Conservation (phyloP, 2,888 invertebrate species). For the Catocala sponsa region DNA sequence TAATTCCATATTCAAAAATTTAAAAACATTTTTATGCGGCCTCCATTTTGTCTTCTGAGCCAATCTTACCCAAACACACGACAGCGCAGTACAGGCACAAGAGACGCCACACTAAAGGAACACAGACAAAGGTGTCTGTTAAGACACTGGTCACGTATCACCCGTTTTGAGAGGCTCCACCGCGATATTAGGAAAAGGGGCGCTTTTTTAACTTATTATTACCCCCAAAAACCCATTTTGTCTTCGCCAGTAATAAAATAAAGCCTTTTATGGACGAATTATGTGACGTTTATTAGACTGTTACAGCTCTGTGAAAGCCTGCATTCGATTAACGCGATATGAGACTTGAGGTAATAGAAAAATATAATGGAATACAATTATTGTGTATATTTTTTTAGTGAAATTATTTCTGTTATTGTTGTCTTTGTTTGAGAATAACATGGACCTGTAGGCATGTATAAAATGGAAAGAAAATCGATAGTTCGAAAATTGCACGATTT, state of each 20-base stretch:
- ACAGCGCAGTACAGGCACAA: slow-evolving; percentile 16
- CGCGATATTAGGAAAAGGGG: slow-evolving; percentile 75
- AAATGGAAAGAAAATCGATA: too few species aligned
- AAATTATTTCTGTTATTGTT: too few species aligned
- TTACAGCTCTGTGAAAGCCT: slow-evolving; percentile 35
- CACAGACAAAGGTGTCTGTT: slow-evolving; percentile 63
- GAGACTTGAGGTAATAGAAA: slow-evolving; percentile 16
- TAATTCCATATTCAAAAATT: too few species aligned
- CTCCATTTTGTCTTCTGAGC: too few species aligned
- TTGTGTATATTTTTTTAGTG: neutral
- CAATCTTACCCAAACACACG: slow-evolving; percentile 8
- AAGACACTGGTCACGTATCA: slow-evolving; percentile 73
- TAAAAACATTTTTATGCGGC: too few species aligned
- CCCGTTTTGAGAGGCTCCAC: slow-evolving; percentile 75
- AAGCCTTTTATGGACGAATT: slow-evolving; percentile 59
- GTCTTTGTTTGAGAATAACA: too few species aligned
- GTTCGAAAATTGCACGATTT: too few species aligned
- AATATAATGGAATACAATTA: neutral
- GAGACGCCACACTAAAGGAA: slow-evolving; percentile 1
- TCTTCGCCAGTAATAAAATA: slow-evolving; percentile 65
- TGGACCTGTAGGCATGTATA: too few species aligned
- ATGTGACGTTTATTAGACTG: slow-evolving; percentile 58
- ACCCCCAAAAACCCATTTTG: slow-evolving; percentile 73
- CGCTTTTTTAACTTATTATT: slow-evolving; percentile 78
- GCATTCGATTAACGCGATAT: slow-evolving; percentile 36